Base-by-base conservation (phyloP, 2,113 vertebrate genomes). In the Stigmatopora nigra region DNA sequence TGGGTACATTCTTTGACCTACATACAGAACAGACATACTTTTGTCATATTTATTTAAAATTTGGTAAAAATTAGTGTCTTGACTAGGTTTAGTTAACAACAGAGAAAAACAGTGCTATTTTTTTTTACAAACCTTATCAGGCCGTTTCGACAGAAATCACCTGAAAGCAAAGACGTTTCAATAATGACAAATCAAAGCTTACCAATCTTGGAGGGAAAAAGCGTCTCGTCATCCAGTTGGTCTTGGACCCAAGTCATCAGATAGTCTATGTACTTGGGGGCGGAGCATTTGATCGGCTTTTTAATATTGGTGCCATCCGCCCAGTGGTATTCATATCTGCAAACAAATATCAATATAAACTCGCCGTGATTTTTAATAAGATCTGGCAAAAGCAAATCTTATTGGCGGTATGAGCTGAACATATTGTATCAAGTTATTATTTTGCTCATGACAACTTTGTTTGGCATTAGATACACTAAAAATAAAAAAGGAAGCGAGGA, bases 181-280 rank as follows among this genome's bases (percentile, higher is more conserved):
- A 31, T 41, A 9, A 6, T 19, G 11, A 60, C 22, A 19, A 25
- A 63, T 36, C 1, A 13, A 64, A 78, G 68, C 92, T 88, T 72
- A 98, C 95, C 96, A 0, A 98, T 98, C 84, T 98, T 98, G 1
- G 94, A 96, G n/a, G 96, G 96, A 69, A 97, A 98, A 45, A 98
- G 94, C 0, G 96, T 98, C 84, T 98, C 96, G 1, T 98, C 96
- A 19, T 98, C 96, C 79, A 98, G 92, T 83, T 98, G 96, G 81
- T 98, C 95, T 84, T 98, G 96, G 70, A 98, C 96, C 96, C 96
- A 98, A 1, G 95, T 98, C 96, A 98, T 98, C 91, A 98, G 70
- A 84, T 98, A 97, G 74, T 98, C 95, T 0, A 98, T 98, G 83
- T 98, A 97, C 69, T 98, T 97, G 0, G 96, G 96, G 0, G 96